Conservation (phyloP, 1,140 invertebrate genomes). For the Probaryconus sp. region DNA sequence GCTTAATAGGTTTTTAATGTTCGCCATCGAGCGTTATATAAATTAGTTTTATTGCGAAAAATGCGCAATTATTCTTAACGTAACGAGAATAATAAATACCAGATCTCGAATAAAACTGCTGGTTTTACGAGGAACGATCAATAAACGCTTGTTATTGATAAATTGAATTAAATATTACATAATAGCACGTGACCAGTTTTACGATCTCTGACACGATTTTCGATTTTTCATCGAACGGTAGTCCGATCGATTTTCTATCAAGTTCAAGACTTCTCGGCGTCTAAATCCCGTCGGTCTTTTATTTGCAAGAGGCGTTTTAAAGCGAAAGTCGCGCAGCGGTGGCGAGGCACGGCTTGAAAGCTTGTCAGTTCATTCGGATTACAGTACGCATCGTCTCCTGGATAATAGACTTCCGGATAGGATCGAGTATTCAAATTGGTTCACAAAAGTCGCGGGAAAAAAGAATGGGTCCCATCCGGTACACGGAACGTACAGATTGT, state of each 20-base stretch:
- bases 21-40: slow-evolving; percentile 23
- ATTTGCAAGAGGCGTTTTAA: slow-evolving; percentile 1
- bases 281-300: no score
- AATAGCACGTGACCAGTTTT: no score
- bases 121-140: no score
- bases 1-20: slow-evolving; percentile 31
- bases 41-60: slow-evolving; percentile 23
- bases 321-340: slow-evolving; percentile 47
- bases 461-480: slow-evolving; percentile 35
- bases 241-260: no score
- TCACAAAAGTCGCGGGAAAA: slow-evolving; percentile 44
- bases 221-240: no score
- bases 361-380: slow-evolving; percentile 31
- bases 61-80: no score
- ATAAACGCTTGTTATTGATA: no score
- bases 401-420: slow-evolving; percentile 56
- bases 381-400: slow-evolving; percentile 24
- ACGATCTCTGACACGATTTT: no score
- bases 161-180: no score
- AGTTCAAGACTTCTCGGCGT: no score
- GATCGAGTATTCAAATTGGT: slow-evolving; percentile 50
- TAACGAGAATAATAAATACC: no score
- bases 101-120: no score
- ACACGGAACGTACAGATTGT: slow-evolving; percentile 18
- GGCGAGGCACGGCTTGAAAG: slow-evolving; percentile 13